Conservation (phyloP, 2,888 invertebrate genomes). For the Synergus umbraculus region DNA sequence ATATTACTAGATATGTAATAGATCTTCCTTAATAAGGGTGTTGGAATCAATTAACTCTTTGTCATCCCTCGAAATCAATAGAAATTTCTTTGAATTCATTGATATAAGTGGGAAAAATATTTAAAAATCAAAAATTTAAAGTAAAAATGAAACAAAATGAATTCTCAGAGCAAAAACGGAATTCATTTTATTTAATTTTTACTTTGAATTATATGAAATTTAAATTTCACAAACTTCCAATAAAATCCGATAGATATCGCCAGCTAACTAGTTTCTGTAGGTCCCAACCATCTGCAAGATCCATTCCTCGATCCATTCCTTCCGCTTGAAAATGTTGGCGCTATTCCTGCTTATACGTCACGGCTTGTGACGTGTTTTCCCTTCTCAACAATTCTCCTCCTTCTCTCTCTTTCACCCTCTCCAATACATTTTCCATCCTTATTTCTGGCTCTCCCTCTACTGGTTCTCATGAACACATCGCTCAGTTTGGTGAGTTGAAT, state of each 20-base stretch:
- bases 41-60: no score
- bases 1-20: no score
- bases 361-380: slow-evolving; percentile 16
- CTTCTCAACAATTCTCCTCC: background rate
- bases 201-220: background rate
- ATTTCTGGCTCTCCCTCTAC: slow-evolving; percentile 9
- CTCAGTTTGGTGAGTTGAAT: slow-evolving; percentile 32
- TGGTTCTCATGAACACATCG: slow-evolving; percentile 16
- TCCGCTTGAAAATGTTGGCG: slow-evolving; percentile 9
- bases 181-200: no score
- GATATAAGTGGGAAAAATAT: no score
- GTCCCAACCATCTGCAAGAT: background rate
- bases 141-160: no score
- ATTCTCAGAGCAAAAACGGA: no score
- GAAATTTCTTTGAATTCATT: no score
- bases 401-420: background rate
- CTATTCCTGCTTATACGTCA: slow-evolving; percentile 8
- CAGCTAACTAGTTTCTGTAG: background rate
- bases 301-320: background rate
- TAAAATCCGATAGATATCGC: slow-evolving; percentile 13
- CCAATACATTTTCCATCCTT: slow-evolving; percentile 5
- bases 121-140: no score
- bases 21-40: no score
- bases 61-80: no score
- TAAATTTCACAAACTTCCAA: background rate